A percentile compares a stretch with the other conserved stretches of the same genome.
Evolutionary conservation across 2,888 invertebrate species (phyloP).

Genomic region (Drosophila ustulata): DNA sequence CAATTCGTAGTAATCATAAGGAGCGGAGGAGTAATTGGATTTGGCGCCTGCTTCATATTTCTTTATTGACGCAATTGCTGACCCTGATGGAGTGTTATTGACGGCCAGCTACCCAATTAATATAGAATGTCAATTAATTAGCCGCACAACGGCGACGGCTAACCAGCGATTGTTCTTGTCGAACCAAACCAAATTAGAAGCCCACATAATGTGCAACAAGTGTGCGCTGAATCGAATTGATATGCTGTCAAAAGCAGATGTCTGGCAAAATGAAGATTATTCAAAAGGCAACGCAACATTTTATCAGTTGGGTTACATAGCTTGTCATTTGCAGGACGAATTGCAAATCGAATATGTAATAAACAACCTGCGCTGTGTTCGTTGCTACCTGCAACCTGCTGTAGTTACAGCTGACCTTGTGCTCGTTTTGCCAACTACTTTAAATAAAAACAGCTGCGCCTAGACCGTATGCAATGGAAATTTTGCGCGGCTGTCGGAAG

Average conservation of each 20-base stretch:
- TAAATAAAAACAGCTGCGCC: conserved; percentile 50
- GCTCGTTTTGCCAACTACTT: conserved; percentile 18
- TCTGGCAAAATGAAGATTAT: conserved; percentile 16
- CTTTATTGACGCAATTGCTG: conserved; percentile 32
- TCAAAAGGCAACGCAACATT: conserved; percentile 10
- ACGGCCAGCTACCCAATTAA: conserved; percentile 51
- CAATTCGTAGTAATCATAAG: conserved; percentile 31
- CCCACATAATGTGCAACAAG: conserved; percentile 38
- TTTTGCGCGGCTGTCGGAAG: conserved; percentile 55
- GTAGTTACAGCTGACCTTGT: conserved; percentile 50
- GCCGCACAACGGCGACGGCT: neutral
- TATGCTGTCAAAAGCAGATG: conserved; percentile 52
- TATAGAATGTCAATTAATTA: conserved; percentile 43
- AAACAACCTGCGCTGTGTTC: neutral
- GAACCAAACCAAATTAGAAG: conserved; percentile 4
- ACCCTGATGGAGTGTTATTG: conserved; percentile 39
- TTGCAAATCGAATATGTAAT: conserved; percentile 14
- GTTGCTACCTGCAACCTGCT: neutral
- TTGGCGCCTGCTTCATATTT: conserved; percentile 54
- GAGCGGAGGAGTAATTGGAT: conserved; percentile 57
- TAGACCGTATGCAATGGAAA: conserved; percentile 63
- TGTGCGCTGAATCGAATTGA: conserved; percentile 13
- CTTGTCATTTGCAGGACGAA: neutral
- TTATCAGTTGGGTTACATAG: conserved; percentile 23
- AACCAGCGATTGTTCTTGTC: neutral